Evolutionary conservation across 2,888 invertebrate genomes (phyloP).

Genomic region (Imbricaverruca yamaguchii): DNA sequence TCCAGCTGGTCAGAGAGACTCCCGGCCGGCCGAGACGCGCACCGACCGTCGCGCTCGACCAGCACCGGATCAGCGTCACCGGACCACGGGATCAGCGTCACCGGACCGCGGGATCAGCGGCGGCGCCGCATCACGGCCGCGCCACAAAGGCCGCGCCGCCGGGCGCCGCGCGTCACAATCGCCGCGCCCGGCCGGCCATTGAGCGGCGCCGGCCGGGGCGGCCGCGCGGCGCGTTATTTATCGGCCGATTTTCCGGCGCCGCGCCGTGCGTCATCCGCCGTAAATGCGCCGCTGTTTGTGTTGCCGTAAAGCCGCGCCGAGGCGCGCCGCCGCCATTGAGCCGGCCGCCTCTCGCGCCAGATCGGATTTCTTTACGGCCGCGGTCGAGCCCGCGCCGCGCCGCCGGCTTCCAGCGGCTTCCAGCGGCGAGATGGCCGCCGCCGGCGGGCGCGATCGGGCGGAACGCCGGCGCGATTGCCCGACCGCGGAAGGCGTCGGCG

Average conservation of each 20-base stretch:
- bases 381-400: too few relatives aligned
- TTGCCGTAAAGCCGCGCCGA: neutral
- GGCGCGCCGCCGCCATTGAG: neutral
- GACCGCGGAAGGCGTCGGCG: neutral
- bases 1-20: too few relatives aligned
- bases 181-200: neutral
- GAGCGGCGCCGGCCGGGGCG: neutral
- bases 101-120: neutral
- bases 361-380: slow-evolving; percentile 4
- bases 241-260: neutral
- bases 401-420: too few relatives aligned
- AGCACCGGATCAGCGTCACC: too few relatives aligned
- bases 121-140: neutral
- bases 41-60: neutral
- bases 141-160: neutral
- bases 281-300: slow-evolving; percentile 8
- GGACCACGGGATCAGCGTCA: neutral
- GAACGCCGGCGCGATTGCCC: too few relatives aligned
- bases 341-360: neutral
- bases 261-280: neutral
- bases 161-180: neutral
- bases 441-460: neutral
- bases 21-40: too few relatives aligned
- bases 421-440: neutral
- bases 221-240: neutral